Base-by-base conservation (phyloP, 1,140 invertebrate genomes). In the Colletes latitarsis region DNA sequence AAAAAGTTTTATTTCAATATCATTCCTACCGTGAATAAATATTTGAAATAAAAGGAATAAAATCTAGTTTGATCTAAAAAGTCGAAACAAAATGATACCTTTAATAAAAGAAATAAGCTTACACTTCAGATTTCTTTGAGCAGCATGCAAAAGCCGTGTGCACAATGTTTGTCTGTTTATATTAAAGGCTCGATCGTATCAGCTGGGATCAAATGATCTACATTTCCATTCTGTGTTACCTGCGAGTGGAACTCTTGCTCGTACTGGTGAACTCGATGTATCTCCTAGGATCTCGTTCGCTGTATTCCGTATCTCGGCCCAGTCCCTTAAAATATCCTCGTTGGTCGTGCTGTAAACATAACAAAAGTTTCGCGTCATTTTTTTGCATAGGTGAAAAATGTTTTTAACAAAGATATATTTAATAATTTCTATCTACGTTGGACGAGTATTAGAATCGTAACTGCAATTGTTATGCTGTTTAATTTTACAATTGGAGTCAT, bases 291-390 rank as follows among this genome's bases (percentile, higher is more conserved):
- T 95, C 75, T 96, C 95, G 1, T 94, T 95, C 1, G 98, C 96
- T 46, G 97, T 97, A 0, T 93, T 94, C 88, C 96, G 95, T 67
- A 99, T 99, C 89, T 99, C 96, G 52, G 95, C 95, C 98, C 98
- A 99, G 89, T 99, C 98, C 85, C 96, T 96, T 17, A 96, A 91
- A 30, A 99, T 98, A 91, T 99, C 98, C 60, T 97, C 96, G 19
- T 96, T 95, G 0, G 97, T 99, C 0, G 98, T 99, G 86, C 95
- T 93, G 15, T 53, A 77, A 82, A 19, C n/a, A 64, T 14, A 39
- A 17, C 12, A 3, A 19, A 21, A 58, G 10, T 3, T 30, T 30
- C 30, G 30, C 30, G 30, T 30, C 30, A 30, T 30, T 30, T 30
- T n/a, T 30, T 30, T 30, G 30, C 30, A 30, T 30, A 30, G 30